Conservation (phyloP, 2,797 vertebrate genomes). For the Lepidocolaptes lacrymiger region DNA sequence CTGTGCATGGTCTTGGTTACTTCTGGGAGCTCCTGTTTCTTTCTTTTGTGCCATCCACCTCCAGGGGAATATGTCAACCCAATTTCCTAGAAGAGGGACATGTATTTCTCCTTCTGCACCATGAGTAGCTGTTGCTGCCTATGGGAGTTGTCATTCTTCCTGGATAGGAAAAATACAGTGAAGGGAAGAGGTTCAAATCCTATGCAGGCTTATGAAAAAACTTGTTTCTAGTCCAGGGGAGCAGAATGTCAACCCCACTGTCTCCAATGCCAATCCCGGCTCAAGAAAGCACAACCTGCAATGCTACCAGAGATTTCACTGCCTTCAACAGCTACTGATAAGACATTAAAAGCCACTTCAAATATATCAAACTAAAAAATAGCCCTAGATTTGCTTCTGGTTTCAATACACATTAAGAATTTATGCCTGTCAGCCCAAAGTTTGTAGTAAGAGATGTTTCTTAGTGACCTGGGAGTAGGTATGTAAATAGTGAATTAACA, state of each 20-base stretch:
- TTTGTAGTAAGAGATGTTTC: slow-evolving; percentile 60
- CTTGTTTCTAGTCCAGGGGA: background rate
- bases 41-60: background rate
- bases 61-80: slow-evolving; percentile 26
- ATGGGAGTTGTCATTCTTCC: background rate
- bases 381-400: slow-evolving; percentile 20
- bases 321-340: slow-evolving; percentile 9
- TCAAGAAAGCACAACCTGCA: background rate
- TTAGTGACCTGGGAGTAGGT: slow-evolving; percentile 67
- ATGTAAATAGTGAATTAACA: slow-evolving; percentile 72
- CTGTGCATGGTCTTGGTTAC: background rate
- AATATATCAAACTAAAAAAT: slow-evolving; percentile 49
- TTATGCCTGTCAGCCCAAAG: slow-evolving; percentile 50
- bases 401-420: slow-evolving; percentile 56
- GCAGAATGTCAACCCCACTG: background rate
- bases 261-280: background rate
- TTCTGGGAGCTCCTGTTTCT: background rate
- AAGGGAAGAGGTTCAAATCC: background rate
- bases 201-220: background rate
- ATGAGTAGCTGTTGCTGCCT: background rate
- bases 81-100: background rate
- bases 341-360: slow-evolving; percentile 21
- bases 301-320: background rate
- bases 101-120: background rate
- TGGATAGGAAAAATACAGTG: background rate